A percentile compares a stretch with the other conserved stretches of the same genome.
Evolutionary conservation across 1,140 invertebrate species (phyloP).

Genomic region (Anadara kagoshimensis): DNA sequence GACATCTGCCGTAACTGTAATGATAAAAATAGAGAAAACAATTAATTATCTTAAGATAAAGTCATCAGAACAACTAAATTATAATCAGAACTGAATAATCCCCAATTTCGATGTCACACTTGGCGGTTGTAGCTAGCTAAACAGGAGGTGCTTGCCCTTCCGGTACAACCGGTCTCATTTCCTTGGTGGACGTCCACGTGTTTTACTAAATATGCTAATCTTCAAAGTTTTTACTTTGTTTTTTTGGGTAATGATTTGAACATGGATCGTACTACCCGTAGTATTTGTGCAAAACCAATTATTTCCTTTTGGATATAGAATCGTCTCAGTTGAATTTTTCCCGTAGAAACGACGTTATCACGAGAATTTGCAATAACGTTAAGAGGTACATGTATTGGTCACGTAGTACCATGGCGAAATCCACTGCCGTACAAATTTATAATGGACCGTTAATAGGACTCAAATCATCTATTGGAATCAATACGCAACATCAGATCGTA

Average conservation of each 20-base stretch:
- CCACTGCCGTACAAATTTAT: background rate
- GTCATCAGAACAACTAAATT: background rate
- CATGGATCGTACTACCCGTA: background rate
- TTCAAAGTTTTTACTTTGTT: too few relatives aligned
- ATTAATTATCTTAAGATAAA: background rate
- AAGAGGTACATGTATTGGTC: background rate
- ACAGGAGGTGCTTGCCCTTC: too few relatives aligned
- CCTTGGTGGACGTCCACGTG: too few relatives aligned
- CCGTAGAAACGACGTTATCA: background rate
- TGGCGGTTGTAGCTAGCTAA: too few relatives aligned
- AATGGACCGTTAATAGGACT: background rate
- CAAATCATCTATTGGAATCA: background rate
- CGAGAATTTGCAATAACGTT: background rate
- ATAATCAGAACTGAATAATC: background rate
- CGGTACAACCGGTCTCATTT: too few relatives aligned
- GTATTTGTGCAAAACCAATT: background rate
- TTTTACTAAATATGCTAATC: too few relatives aligned
- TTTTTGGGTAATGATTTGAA: background rate
- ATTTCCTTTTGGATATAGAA: background rate
- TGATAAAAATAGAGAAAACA: background rate
- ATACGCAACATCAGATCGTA: background rate
- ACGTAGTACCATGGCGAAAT: background rate
- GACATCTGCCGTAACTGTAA: constrained; percentile 40
- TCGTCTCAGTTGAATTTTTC: background rate
- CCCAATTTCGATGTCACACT: too few relatives aligned